phyloP scores from a whole-genome alignment of 23 tunicate genomes.

The Styela clava region DNA sequence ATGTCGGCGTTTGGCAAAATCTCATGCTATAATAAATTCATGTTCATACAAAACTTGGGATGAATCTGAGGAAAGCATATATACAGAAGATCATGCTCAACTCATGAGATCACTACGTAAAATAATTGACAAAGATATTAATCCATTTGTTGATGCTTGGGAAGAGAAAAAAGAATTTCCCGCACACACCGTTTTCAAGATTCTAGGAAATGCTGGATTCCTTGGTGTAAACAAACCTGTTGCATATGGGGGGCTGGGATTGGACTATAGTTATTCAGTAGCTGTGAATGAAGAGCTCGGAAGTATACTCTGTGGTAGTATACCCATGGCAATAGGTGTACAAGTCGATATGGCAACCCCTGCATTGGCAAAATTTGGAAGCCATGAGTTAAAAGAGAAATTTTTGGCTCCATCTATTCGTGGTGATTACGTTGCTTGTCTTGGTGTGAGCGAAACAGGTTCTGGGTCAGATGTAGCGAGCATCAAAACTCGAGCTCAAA shows the following conservation, averaged over 20 bases:
- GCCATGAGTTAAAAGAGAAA: constrained; percentile 82
- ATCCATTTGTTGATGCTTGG: constrained; percentile 96
- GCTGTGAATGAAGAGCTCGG: constrained; percentile 95
- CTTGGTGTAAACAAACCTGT: constrained; percentile 89
- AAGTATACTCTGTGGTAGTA: constrained; percentile 68
- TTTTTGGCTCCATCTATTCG: constrained; percentile 90
- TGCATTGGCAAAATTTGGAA: constrained; percentile 92
- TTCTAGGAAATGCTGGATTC: constrained; percentile 82
- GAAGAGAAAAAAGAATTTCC: constrained; percentile 74
- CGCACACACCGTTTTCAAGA: constrained; percentile 87
- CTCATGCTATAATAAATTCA: background rate
- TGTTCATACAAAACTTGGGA: constrained; percentile 56
- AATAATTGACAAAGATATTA: constrained; percentile 93
- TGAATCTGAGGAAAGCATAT: constrained; percentile 66
- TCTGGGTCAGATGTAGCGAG: constrained; percentile 99
- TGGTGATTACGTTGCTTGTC: constrained; percentile 96
- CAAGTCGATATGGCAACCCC: constrained; percentile 99
- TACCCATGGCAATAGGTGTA: constrained; percentile 94
- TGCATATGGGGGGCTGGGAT: constrained; percentile 94
- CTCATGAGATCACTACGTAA: constrained; percentile 59
- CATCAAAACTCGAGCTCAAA: constrained; percentile 73
- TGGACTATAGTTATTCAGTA: constrained; percentile 86
- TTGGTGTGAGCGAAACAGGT: constrained; percentile 84
- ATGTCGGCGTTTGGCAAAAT: background rate
- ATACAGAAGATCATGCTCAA: constrained; percentile 80